phyloP scores from a whole-genome alignment of 2,888 invertebrate genomes.

The Leucophora obtusa region DNA sequence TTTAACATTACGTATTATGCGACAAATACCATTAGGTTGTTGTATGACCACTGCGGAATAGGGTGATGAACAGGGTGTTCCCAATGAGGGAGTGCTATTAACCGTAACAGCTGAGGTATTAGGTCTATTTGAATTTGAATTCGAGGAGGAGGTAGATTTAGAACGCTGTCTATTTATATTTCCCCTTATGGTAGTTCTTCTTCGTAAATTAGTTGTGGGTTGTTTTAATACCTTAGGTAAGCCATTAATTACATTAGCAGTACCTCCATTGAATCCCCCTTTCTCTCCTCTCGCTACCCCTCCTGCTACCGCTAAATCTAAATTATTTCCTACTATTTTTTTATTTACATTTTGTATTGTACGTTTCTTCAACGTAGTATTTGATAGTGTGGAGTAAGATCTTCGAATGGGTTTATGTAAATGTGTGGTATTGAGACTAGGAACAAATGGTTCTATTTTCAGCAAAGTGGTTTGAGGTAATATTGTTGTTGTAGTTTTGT shows the following conservation, averaged over 20 bases:
- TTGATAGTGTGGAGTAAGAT: constrained; percentile 78
- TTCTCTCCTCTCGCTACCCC: constrained; percentile 18
- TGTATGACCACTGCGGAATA: constrained; percentile 70
- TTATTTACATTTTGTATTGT: constrained; percentile 40
- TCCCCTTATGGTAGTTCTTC: constrained; percentile 68
- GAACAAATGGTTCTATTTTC: constrained; percentile 79
- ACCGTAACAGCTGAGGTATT: constrained; percentile 62
- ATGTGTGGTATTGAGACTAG: constrained; percentile 75
- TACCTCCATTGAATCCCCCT: background rate
- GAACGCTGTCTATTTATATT: constrained; percentile 71
- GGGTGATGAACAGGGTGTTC: constrained; percentile 54
- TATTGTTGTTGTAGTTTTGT: constrained; percentile 51
- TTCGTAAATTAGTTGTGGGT: constrained; percentile 57
- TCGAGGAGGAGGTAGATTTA: constrained; percentile 74
- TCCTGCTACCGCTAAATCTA: constrained; percentile 10
- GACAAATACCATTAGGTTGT: constrained; percentile 78
- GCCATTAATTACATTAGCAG: background rate
- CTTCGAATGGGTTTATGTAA: constrained; percentile 76
- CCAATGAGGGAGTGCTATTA: constrained; percentile 54
- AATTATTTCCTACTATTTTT: constrained; percentile 35
- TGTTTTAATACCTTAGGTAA: constrained; percentile 42
- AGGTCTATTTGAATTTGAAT: constrained; percentile 67
- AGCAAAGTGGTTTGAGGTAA: constrained; percentile 78
- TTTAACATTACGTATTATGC: constrained; percentile 85
- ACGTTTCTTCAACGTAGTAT: constrained; percentile 70